A percentile compares a stretch with the other conserved stretches of the same genome.
Evolutionary conservation across 2,888 invertebrate genomes (phyloP).

Genomic region (Vesta saturnalis): DNA sequence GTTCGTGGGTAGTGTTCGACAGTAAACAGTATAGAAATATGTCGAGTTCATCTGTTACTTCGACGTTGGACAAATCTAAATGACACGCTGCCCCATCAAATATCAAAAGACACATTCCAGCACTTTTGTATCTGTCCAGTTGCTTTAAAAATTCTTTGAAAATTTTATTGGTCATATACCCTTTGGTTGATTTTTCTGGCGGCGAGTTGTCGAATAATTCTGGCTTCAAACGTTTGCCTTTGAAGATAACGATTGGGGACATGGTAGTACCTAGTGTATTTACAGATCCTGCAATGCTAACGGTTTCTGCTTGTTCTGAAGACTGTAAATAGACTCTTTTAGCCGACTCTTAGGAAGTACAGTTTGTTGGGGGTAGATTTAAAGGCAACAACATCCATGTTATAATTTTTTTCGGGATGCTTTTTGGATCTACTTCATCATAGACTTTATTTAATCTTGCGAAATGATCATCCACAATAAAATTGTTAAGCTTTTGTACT

Average conservation of each 20-base stretch:
- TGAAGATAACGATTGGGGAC: too few species aligned
- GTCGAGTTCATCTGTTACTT: not conserved
- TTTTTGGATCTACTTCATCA: not conserved
- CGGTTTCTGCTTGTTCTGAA: not conserved
- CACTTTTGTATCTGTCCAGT: not conserved
- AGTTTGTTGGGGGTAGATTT: not conserved
- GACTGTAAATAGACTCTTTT: not conserved
- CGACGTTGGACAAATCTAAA: not conserved
- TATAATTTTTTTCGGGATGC: conserved; percentile 3
- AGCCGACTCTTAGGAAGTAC: too few species aligned
- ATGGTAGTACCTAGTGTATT: too few species aligned
- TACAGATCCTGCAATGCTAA: not conserved
- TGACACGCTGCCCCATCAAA: conserved; percentile 3
- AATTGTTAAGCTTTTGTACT: not conserved
- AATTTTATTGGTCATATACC: not conserved
- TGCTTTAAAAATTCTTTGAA: not conserved
- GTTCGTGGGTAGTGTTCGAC: not conserved
- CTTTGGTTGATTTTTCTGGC: not conserved
- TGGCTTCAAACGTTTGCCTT: too few species aligned
- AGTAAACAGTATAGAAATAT: not conserved
- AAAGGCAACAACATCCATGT: not conserved
- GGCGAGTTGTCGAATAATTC: not conserved
- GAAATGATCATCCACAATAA: not conserved
- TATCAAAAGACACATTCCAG: not conserved
- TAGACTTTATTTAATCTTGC: not conserved